Percentiles rank a stretch among this genome's conserved stretches.
phyloP scores from a whole-genome alignment of 2,888 invertebrate species.

The Spatulosminthurus flaviceps region DNA sequence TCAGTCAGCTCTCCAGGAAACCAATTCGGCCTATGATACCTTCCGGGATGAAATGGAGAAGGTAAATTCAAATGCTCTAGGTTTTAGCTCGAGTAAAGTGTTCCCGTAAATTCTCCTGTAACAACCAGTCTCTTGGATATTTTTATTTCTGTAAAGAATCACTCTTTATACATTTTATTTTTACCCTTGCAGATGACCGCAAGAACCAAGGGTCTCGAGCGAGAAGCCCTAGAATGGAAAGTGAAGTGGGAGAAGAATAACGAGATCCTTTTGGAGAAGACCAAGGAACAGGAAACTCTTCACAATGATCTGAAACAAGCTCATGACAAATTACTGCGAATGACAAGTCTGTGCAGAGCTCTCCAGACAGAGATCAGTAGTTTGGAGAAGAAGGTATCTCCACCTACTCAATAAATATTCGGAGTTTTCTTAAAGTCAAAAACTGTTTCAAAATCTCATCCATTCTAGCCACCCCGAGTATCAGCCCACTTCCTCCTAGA shows the following conservation, averaged over 20 bases:
- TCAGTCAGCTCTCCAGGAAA: constrained; percentile 55
- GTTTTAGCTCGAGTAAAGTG: too few species aligned
- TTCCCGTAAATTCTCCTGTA: background rate
- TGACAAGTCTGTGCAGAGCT: constrained; percentile 58
- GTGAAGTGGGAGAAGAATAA: constrained; percentile 60
- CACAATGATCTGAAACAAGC: constrained; percentile 55
- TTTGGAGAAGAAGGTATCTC: constrained; percentile 35
- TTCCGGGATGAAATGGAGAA: constrained; percentile 61
- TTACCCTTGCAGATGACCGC: constrained; percentile 49
- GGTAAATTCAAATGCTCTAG: too few species aligned
- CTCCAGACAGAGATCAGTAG: constrained; percentile 57
- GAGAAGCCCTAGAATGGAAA: constrained; percentile 59
- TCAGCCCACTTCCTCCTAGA: too few species aligned
- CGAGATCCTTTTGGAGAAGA: constrained; percentile 46
- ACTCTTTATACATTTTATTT: background rate
- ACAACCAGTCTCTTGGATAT: too few species aligned
- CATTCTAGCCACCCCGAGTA: too few species aligned
- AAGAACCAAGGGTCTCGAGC: constrained; percentile 57
- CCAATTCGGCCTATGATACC: constrained; percentile 56
- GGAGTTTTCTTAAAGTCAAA: background rate
- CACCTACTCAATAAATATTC: background rate
- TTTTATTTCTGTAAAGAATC: background rate
- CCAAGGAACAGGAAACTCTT: constrained; percentile 56
- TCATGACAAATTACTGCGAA: constrained; percentile 60
- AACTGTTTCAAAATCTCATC: background rate